Percentiles rank a stretch among this genome's conserved stretches.
Conservation (phyloP, 2,888 invertebrate genomes). For the Drosophila anomalipes region DNA sequence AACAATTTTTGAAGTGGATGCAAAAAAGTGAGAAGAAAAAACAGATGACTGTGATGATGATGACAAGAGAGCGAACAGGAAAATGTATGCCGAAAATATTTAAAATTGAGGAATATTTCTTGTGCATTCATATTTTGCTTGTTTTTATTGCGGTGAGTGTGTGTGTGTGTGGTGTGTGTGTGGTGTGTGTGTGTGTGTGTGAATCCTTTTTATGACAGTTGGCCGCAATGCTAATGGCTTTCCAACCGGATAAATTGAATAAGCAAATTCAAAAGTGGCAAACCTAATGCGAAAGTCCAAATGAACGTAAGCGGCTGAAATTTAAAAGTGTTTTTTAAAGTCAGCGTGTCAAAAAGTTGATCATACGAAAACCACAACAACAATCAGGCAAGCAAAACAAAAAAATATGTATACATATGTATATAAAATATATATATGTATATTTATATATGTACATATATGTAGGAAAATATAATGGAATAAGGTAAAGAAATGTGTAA, state of each 20-base stretch:
- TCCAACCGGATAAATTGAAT: constrained; percentile 59
- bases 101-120: constrained; percentile 43
- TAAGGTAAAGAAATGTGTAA: constrained; percentile 66
- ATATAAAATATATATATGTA: not conserved
- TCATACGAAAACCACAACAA: constrained; percentile 1
- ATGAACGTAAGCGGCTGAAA: constrained; percentile 52
- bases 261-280: constrained; percentile 56
- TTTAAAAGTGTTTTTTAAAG: constrained; percentile 59
- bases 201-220: constrained; percentile 41
- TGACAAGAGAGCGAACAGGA: constrained; percentile 20
- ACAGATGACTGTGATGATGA: constrained; percentile 38
- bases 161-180: not conserved
- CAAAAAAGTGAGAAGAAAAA: constrained; percentile 24
- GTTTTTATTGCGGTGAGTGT: constrained; percentile 37
- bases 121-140: constrained; percentile 32
- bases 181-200: constrained; percentile 8
- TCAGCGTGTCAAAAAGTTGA: constrained; percentile 65
- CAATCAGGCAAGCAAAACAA: not conserved
- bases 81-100: constrained; percentile 57
- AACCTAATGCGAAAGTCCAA: constrained; percentile 47
- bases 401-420: not conserved
- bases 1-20: constrained; percentile 16
- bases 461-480: constrained; percentile 15
- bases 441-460: too few relatives aligned
- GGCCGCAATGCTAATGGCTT: constrained; percentile 56